Evolutionary conservation across 2,888 invertebrate species (phyloP), one percentile per base, ranked within the genome.

Genomic region (Portevinia maculata): DNA sequence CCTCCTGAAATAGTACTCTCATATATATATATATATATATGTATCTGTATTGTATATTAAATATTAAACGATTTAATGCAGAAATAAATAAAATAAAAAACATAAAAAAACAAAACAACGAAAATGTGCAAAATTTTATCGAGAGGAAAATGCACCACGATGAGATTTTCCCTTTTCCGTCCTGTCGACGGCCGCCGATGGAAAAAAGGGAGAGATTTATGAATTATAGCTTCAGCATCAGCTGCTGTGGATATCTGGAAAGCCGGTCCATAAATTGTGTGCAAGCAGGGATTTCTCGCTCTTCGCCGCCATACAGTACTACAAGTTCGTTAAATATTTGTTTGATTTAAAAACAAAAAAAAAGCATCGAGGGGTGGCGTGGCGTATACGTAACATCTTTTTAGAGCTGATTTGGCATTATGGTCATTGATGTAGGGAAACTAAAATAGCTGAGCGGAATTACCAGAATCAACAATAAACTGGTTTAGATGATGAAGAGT

Each of bases 191-290:
- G 7, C 32, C 32, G 11, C 1, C 32, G 34, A 34, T 34, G 34
- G n/a, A 1, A 73, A 19, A 44, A 41, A 44, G 13, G 37, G 67
- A 60, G 53, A 64, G 41, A 71, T 76, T 81, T 81, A 71, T 81
- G 76, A 81, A 81, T 71, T 81, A 81, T 81, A 76, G 53, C 70
- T 64, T 65, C 59, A 41, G 76, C 70, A 81, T 76, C 81, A 81
- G 81, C 75, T 71, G 81, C 70, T 76, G 53, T 64, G n/a, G n/a
- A 65, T 75, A 24, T 75, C 52, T 53, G 70, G 19, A 59, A 65
- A 65, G 76, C 65, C 65, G 34, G 21, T 9, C 46, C 41, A 70
- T 76, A 76, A 60, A 81, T 81, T 76, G 76, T 76, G 59, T 48
- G 46, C 46, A 70, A 81, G 60, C 59, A 28, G 39, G 64, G 81